These are phyloP conservation scores for Orgyia antiqua DNA, from an alignment of 2,888 invertebrate genomes.

Conservation along the genomic window DNA sequence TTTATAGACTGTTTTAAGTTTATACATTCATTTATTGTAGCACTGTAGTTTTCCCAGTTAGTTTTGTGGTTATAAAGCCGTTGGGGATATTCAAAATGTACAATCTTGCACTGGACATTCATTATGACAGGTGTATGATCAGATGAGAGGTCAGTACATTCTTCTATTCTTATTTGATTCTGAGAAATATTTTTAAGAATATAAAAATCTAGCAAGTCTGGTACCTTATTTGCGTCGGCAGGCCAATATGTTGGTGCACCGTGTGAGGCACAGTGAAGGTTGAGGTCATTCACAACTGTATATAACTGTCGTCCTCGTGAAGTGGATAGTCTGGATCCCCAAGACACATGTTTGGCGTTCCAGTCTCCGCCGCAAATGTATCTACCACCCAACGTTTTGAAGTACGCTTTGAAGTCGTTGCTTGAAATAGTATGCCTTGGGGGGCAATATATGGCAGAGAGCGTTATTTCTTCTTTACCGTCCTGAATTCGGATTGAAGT, in stretches of 20 bases:
- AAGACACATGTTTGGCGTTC: constrained; percentile 2
- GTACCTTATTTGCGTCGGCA: constrained; percentile 1
- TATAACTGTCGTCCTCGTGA: neutral
- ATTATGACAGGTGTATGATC: neutral
- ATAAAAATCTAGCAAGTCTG: constrained; percentile 1
- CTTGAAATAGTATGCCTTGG: neutral
- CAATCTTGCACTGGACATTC: neutral
- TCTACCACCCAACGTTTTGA: neutral
- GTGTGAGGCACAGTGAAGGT: neutral
- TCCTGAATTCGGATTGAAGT: constrained; percentile 3
- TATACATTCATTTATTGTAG: neutral
- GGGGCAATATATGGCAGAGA: constrained; percentile 4
- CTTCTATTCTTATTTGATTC: neutral
- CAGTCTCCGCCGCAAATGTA: constrained; percentile 1
- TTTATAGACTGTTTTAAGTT: neutral
- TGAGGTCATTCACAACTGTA: neutral
- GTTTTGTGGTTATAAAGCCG: neutral
- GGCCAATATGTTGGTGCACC: constrained; percentile 3
- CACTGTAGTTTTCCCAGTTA: neutral
- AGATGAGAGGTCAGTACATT: neutral
- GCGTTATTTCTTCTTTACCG: constrained; percentile 1
- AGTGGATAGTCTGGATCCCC: neutral
- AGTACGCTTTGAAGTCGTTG: neutral
- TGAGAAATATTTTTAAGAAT: neutral
- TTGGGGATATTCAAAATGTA: neutral